A percentile compares a stretch with the other conserved stretches of the same genome.
Conservation (phyloP, 2,888 invertebrate genomes). For the Plebejus argus region DNA sequence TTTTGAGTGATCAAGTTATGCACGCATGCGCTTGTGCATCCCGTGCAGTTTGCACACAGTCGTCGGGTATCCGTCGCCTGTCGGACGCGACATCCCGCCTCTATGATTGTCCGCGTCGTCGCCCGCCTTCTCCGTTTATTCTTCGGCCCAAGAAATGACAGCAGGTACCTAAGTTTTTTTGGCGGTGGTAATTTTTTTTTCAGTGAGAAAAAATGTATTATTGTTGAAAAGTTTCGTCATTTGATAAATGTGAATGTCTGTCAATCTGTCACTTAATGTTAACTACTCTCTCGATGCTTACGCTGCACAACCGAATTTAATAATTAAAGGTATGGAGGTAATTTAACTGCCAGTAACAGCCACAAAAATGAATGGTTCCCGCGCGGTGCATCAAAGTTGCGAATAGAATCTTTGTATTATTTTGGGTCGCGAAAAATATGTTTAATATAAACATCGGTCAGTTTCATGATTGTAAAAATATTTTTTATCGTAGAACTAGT, state of each 20-base stretch:
- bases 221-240: too few species aligned
- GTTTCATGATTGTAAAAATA: too few species aligned
- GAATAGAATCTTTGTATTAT: neutral
- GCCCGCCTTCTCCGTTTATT: neutral
- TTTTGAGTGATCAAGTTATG: slow-evolving; percentile 1
- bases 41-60: neutral
- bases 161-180: neutral
- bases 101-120: neutral
- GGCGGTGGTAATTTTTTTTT: neutral
- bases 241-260: too few species aligned
- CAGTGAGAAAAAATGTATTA: too few species aligned
- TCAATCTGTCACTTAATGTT: too few species aligned
- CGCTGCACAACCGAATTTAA: too few species aligned
- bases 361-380: too few species aligned
- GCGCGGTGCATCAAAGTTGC: neutral
- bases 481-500: too few species aligned
- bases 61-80: neutral
- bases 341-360: too few species aligned
- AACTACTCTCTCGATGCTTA: too few species aligned
- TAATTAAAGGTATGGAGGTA: neutral
- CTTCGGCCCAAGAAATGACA: neutral
- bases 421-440: too few species aligned
- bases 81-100: neutral
- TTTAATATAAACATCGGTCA: too few species aligned
- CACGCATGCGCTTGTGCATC: slow-evolving; percentile 26